Conservation (phyloP, 2,113 vertebrate species). For the Spilogale gracilis region DNA sequence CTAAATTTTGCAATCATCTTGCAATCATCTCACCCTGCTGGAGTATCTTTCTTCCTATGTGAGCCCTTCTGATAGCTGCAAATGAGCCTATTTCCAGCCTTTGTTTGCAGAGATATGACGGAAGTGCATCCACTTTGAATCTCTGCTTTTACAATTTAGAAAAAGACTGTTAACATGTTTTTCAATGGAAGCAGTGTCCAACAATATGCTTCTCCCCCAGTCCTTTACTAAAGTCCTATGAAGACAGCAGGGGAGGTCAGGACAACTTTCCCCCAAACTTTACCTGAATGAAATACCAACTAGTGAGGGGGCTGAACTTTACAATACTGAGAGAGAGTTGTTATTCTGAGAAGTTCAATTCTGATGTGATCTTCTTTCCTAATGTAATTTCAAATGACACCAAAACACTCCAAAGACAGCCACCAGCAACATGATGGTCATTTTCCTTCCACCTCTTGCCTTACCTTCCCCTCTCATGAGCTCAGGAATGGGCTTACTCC, state of each 20-base stretch:
- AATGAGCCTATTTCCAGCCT: background rate
- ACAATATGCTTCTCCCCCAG: accelerated
- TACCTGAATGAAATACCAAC: background rate
- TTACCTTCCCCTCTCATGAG: background rate
- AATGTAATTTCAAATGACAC: background rate
- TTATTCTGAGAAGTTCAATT: background rate
- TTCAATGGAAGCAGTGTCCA: background rate
- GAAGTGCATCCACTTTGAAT: background rate
- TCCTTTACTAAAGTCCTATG: background rate
- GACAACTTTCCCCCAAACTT: too few relatives aligned
- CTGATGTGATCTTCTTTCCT: background rate
- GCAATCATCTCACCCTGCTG: background rate
- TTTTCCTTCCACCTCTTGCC: too few relatives aligned
- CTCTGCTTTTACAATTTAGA: background rate
- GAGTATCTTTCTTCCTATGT: background rate
- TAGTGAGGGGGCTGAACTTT: background rate
- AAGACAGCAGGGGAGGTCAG: background rate
- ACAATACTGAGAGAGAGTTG: background rate
- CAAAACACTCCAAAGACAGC: background rate
- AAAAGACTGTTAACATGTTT: background rate
- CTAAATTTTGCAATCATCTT: background rate
- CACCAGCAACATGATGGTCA: too few relatives aligned
- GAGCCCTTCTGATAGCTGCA: background rate
- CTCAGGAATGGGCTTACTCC: background rate
- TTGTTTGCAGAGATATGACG: background rate